Base-by-base conservation (phyloP, 2,113 vertebrate genomes). In the Pseudorhombus dupliciocellatus region DNA sequence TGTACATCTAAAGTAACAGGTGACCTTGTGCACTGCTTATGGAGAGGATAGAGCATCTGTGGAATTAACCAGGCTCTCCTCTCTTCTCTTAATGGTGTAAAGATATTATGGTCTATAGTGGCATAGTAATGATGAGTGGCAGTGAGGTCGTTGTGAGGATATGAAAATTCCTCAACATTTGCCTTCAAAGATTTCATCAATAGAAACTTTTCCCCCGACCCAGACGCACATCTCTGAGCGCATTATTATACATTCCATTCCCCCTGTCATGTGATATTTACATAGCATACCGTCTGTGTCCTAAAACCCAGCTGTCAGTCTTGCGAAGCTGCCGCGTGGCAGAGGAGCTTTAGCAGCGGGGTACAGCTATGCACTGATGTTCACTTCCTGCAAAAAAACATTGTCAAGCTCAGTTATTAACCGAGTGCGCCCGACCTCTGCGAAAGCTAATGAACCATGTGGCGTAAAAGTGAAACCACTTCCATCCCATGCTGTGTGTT, bases 401-500 rank as follows among this genome's bases (percentile, higher is more conserved):
- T 21, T 20, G 64, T 71, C 55, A 57, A 37, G 34, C 52, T 26
- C 34, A 57, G 42, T 81, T 70, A 81, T 79, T 62, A 66, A 46
- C 60, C 22, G 20, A 59, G 60, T 31, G 56, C 44, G 72, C 5
- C 5, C 52, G 46, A 37, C 28, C 16, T 18, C 63, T 70, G 22
- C 73, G 40, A 70, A 77, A 78, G 52, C 60, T 12, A 67, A 7
- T 53, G 70, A 78, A 56, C 61, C 9, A 10, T 71, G 11, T 40
- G 22, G 37, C 54, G 71, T 80, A 67, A 64, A 74, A 73, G 59
- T 70, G 62, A 79, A 80, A 53, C 44, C 46, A 46, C 56, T 42
- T 75, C 26, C 50, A 65, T 72, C 52, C 37, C 77, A 60, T 46
- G 59, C 71, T 76, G 74, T 16, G 70, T 68, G 70, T 69, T 70